Percentiles rank a stretch among this genome's conserved stretches.
Evolutionary conservation across 1,140 invertebrate species (phyloP).

Genomic region (Lepidotrigona ventralis): DNA sequence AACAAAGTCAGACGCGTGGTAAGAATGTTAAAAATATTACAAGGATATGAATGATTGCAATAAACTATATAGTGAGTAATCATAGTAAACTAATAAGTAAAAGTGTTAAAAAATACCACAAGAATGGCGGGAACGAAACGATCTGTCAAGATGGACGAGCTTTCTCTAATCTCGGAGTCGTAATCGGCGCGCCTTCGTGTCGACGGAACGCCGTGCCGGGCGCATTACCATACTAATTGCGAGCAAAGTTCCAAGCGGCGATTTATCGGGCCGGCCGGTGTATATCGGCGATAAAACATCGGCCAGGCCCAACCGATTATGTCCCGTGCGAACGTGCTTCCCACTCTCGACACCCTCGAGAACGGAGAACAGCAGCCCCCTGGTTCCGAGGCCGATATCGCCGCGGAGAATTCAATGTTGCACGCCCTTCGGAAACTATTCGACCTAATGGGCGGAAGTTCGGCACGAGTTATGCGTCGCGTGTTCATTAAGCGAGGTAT

Average conservation of each 20-base stretch:
- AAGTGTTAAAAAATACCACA: not conserved
- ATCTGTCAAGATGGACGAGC: not conserved
- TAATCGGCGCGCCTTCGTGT: not conserved
- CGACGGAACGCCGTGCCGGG: not conserved
- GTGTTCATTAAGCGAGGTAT: slow-evolving; percentile 27
- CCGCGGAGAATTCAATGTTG: slow-evolving; percentile 34
- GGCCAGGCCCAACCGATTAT: slow-evolving; percentile 47
- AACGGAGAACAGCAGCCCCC: not conserved
- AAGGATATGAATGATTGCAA: too few relatives aligned
- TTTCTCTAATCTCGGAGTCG: slow-evolving; percentile 21
- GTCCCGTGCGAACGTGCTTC: slow-evolving; percentile 24
- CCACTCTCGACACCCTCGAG: not conserved
- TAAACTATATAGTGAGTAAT: too few relatives aligned
- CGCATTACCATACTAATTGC: slow-evolving; percentile 65
- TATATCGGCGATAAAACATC: slow-evolving; percentile 55
- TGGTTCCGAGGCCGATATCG: not conserved
- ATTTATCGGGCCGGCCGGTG: slow-evolving; percentile 55
- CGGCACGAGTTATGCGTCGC: slow-evolving; percentile 26
- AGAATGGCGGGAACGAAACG: not conserved
- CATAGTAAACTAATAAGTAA: too few relatives aligned
- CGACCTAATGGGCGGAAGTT: slow-evolving; percentile 36
- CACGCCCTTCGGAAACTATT: slow-evolving; percentile 31
- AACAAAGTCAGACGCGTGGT: too few relatives aligned
- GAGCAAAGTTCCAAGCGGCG: slow-evolving; percentile 59
- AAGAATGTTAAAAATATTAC: too few relatives aligned